These are phyloP conservation scores for Ptychodera flava DNA, from an alignment of 35 echinoderm and acorn worm species.

Conservation along the genomic window DNA sequence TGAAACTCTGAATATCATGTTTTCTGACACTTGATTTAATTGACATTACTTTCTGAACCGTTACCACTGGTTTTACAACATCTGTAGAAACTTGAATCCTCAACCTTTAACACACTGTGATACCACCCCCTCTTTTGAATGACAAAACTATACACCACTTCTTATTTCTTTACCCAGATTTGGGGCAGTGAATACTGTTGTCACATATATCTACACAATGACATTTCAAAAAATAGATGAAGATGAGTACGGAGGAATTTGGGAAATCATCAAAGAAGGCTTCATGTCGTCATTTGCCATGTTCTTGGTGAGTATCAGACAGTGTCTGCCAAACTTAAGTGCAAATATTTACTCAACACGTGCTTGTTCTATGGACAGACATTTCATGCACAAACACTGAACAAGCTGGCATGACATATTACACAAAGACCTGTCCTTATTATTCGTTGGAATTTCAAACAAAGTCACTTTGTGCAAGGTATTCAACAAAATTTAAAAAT, in stretches of 20 bases:
- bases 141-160: no score
- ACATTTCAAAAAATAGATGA: constrained; percentile 93
- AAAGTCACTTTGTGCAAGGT: neutral
- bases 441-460: neutral
- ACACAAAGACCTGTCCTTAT: neutral
- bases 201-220: constrained; percentile 81
- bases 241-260: constrained; percentile 89
- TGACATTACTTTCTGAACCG: no score
- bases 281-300: constrained; percentile 99
- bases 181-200: constrained; percentile 88
- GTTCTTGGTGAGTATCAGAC: constrained; percentile 60
- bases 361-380: neutral
- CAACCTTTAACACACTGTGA: no score
- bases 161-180: no score
- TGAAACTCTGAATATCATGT: no score
- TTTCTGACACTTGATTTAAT: no score
- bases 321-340: neutral
- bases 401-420: neutral
- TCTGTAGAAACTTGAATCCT: no score
- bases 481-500: neutral
- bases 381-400: neutral
- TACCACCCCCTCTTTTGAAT: no score
- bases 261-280: constrained; percentile 98
- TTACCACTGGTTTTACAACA: no score
- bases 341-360: neutral